Conservation (phyloP, 2,888 invertebrate species). For the Uloborus plumipes region DNA sequence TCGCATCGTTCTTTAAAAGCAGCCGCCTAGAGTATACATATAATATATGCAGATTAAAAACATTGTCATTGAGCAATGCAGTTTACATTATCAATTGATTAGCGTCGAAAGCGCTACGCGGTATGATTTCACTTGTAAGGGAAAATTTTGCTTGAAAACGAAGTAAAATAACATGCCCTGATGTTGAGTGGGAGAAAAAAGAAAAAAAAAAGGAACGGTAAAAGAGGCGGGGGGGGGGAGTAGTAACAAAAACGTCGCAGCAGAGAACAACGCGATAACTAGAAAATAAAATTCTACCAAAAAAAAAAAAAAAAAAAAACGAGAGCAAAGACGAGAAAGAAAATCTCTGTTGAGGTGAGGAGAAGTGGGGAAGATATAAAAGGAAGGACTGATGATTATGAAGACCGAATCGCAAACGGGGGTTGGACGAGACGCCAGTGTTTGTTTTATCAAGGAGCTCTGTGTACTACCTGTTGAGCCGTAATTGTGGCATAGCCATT, state of each 20-base stretch:
- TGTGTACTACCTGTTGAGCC: constrained; percentile 63
- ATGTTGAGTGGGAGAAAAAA: constrained; percentile 5
- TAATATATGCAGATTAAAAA: constrained; percentile 65
- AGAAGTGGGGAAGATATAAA: constrained; percentile 28
- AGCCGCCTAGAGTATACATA: constrained; percentile 9
- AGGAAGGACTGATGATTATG: constrained; percentile 41
- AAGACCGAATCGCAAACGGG: constrained; percentile 49
- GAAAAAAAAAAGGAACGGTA: background rate
- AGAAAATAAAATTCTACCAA: constrained; percentile 57
- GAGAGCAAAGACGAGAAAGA: constrained; percentile 18
- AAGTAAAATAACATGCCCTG: constrained; percentile 28
- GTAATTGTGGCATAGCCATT: constrained; percentile 64
- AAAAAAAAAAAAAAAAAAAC: constrained; percentile 16
- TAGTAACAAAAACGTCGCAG: constrained; percentile 34
- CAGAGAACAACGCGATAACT: constrained; percentile 54
- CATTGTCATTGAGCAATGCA: constrained; percentile 55
- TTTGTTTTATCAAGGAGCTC: constrained; percentile 60
- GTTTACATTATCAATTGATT: constrained; percentile 65
- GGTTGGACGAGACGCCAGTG: constrained; percentile 27
- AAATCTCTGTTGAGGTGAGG: constrained; percentile 15
- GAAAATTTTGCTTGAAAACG: constrained; percentile 37
- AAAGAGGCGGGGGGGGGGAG: background rate
- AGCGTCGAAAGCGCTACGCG: constrained; percentile 21
- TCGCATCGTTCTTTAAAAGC: constrained; percentile 15
- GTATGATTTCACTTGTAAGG: constrained; percentile 16